These are phyloP conservation scores for Melinopterus prodromus DNA, from an alignment of 2,888 invertebrate genomes.

Conservation along the genomic window DNA sequence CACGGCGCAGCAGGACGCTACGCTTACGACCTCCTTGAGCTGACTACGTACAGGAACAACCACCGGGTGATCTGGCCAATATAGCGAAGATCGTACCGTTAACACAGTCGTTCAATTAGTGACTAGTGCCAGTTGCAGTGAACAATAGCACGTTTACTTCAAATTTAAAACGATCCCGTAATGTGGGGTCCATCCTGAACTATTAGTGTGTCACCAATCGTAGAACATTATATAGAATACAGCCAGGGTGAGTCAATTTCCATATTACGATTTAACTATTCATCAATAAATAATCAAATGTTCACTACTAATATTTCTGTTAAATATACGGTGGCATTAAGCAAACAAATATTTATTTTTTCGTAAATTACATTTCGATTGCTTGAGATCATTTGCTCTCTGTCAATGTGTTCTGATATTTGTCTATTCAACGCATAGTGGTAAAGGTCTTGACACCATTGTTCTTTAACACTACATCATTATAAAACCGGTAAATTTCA, in stretches of 20 bases:
- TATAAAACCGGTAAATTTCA: background rate
- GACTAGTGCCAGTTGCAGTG: background rate
- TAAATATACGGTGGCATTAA: background rate
- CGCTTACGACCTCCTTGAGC: background rate
- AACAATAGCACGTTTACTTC: background rate
- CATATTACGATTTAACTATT: background rate
- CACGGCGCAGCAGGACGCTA: slow-evolving; percentile 4
- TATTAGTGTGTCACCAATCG: background rate
- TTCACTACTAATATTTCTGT: background rate
- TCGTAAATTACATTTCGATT: too few species aligned
- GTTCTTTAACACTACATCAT: background rate
- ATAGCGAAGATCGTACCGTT: background rate
- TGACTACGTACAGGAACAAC: background rate
- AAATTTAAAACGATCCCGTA: background rate
- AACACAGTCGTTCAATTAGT: background rate
- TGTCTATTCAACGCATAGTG: background rate
- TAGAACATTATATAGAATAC: background rate
- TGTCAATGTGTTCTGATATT: background rate
- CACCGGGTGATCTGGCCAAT: background rate
- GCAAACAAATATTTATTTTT: too few species aligned
- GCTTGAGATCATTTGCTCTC: background rate
- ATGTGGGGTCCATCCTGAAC: background rate
- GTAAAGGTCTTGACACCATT: background rate
- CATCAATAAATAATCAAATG: background rate
- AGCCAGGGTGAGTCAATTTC: background rate